Base-by-base conservation (phyloP, 2,888 invertebrate species). In the Eupithecia subumbrata region DNA sequence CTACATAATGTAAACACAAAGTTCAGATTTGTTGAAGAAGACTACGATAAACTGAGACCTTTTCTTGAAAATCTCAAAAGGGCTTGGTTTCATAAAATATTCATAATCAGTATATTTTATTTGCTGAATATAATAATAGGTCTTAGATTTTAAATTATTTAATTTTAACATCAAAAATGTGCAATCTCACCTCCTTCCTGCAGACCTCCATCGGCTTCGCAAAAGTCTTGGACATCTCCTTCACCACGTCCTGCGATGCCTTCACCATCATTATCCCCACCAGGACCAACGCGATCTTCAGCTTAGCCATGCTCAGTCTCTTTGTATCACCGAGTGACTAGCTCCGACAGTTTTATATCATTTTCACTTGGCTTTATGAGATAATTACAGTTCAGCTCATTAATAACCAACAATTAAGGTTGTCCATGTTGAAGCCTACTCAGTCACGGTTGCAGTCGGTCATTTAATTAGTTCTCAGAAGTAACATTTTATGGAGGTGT, bases 221-320 rank as follows among this genome's bases (percentile, higher is more conserved):
- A 37, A 84, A 84, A 34, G 79, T 81, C 14, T 80, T 78, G 2
- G 82, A 75, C 72, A 84, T 68, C 25, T 77, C 73, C 70, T 79
- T 78, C 80, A 84, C 70, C 11, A 84, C 81, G 66, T 84, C 84
- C 40, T 82, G 78, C 0, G 84, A 84, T 0, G 77, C 71, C 45
- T 78, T 79, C 11, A 63, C 69, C 37, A 73, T n/a, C 8, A 78
- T 48, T 64, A 73, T 37, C 40, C 79, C 77, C 4, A 77, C 14
- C 45, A 81, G 52, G n/a, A 80, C 5, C 11, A 80, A 22, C 0
- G 69, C 16, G 43, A 76, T 70, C 74, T 75, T 77, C 18, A 68
- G 14, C 52, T 67, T 73, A 3, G 63, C 67, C 78, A 79, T 78
- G 2, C 18, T 78, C 52, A 66, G 22, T 25, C 45, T 45, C 63